Evolutionary conservation across 2,888 invertebrate species (phyloP).

Genomic region (Lymantria dispar): DNA sequence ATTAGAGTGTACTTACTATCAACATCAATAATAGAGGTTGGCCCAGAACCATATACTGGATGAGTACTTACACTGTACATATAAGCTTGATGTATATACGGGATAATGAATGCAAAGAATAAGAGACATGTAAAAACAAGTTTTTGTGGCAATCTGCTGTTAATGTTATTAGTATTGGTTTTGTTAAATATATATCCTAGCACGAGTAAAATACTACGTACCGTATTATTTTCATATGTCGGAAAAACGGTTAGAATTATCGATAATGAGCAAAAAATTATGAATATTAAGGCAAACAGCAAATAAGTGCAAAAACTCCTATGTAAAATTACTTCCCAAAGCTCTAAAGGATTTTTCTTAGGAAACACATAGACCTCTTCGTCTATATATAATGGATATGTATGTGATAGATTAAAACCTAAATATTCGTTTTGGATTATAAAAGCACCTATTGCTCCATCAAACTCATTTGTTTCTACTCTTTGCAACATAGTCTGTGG

Average conservation of each 20-base stretch:
- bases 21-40: constrained; percentile 22
- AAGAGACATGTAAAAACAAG: constrained; percentile 34
- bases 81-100: constrained; percentile 37
- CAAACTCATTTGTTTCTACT: constrained; percentile 28
- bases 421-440: no score
- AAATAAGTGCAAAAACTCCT: constrained; percentile 7
- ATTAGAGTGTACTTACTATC: constrained; percentile 11
- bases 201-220: constrained; percentile 32
- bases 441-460: constrained; percentile 30
- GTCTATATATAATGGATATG: constrained; percentile 32
- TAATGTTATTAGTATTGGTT: constrained; percentile 13
- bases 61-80: constrained; percentile 35
- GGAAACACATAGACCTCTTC: constrained; percentile 16
- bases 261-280: constrained; percentile 27
- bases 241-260: constrained; percentile 31
- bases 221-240: constrained; percentile 14
- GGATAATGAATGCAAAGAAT: constrained; percentile 35
- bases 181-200: constrained; percentile 44
- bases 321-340: constrained; percentile 23
- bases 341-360: constrained; percentile 13
- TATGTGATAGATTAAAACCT: constrained; percentile 14
- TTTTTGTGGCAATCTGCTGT: constrained; percentile 24
- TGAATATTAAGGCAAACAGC: constrained; percentile 14
- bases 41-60: constrained; percentile 34
- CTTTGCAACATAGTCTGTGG: constrained; percentile 23